Evolutionary conservation across 2,797 vertebrate species (phyloP), one percentile per base, ranked within the genome.

Genomic region (Serranus cabrilla): DNA sequence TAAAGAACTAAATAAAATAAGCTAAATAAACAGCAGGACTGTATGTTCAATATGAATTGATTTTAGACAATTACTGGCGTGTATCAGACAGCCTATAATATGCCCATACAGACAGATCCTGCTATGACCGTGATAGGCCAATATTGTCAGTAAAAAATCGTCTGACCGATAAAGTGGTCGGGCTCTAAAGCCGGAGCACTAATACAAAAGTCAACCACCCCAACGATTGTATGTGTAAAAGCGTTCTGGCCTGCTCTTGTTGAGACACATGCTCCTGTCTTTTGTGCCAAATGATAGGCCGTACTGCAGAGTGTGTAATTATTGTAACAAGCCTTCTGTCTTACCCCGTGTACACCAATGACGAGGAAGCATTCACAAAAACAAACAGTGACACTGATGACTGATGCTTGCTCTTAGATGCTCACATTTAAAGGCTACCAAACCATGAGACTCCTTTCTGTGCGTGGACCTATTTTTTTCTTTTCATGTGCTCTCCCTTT

Each of bases 241-340:
- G 63, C 56, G 76, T 63, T 71, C 43, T 52, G 64, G 43, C 61
- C 55, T 69, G 62, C 64, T 86, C 62, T 73, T 88, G 74, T 87
- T 81, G 78, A 87, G 80, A 86, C 69, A 76, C 68, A 76, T 76
- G 78, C 77, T 85, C 81, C 70, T 90, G 81, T 61, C 86, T 71
- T 85, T 90, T 86, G 64, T 88, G 76, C 80, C 81, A 83, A 82
- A 90, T 90, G 83, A 89, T 75, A 89, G 88, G 56, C 81, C 69
- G 10, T 57, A 83, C 72, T 68, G 78, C 71, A 31, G 51, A 90
- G 69, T 84, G 80, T 90, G 76, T 92, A 90, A 93, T 92, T 91
- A 92, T 85, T 81, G 75, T 80, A 87, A 89, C 87, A 83, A 76
- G 73, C 68, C 69, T 82, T 83, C 82, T 85, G 81, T 88, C 85